These are phyloP conservation scores for Eubasilissa splendida DNA, from an alignment of 2,888 invertebrate genomes.

Conservation along the genomic window DNA sequence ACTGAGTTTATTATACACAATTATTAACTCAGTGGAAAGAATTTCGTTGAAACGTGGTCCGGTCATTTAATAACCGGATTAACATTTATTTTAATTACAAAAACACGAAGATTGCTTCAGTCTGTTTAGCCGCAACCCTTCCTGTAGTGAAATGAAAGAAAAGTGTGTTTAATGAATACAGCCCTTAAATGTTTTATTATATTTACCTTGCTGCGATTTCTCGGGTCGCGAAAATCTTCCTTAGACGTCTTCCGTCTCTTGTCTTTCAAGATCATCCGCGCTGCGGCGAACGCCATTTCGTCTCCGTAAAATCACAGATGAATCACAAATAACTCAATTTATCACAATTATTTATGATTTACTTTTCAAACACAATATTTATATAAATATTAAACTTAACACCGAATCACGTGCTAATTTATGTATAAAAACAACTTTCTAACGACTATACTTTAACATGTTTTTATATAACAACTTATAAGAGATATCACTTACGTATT, in stretches of 20 bases:
- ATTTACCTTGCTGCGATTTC: slow-evolving; percentile 87
- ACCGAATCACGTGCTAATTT: background rate
- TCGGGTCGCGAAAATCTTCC: slow-evolving; percentile 81
- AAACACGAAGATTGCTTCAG: no score
- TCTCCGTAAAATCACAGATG: background rate
- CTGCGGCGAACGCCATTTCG: slow-evolving; percentile 87
- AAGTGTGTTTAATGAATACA: no score
- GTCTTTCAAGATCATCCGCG: slow-evolving; percentile 88
- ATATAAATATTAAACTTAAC: slow-evolving; percentile 3
- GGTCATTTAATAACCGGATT: no score
- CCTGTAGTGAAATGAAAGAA: no score
- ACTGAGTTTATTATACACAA: no score
- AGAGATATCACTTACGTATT: background rate
- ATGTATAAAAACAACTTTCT: slow-evolving; percentile 40
- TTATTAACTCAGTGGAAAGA: no score
- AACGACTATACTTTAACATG: background rate
- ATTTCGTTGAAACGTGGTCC: no score
- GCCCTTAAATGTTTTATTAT: background rate
- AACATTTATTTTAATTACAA: no score
- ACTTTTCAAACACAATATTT: background rate
- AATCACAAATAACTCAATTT: background rate
- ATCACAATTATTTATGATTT: no score
- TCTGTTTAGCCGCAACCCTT: no score
- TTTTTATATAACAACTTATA: no score
- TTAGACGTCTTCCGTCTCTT: slow-evolving; percentile 86